Evolutionary conservation across 2,113 vertebrate species (phyloP).

Genomic region (Pogonocichla stellata): DNA sequence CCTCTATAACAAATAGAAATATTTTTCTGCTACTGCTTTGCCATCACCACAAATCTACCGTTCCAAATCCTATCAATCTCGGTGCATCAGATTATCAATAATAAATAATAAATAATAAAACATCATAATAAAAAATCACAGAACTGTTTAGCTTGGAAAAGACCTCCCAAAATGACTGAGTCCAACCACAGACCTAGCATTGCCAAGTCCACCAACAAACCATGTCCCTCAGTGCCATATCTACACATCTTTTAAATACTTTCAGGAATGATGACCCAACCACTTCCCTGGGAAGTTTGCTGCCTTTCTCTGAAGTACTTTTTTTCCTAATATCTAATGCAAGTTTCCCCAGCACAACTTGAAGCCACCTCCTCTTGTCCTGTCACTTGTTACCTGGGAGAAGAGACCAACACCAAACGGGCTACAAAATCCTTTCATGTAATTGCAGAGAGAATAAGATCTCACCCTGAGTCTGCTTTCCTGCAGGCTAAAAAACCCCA

Average conservation of each 20-base stretch:
- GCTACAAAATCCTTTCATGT: fast-evolving
- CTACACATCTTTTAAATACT: not conserved
- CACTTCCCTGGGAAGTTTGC: not conserved
- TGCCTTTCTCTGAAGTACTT: not conserved
- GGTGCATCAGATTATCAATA: not conserved
- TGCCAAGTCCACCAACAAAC: not conserved
- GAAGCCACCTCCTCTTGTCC: not conserved
- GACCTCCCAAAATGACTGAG: not conserved
- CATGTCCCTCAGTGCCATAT: not conserved
- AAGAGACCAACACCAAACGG: not conserved
- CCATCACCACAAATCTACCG: not conserved
- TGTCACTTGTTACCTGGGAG: not conserved
- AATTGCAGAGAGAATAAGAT: not conserved
- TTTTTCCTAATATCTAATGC: not conserved
- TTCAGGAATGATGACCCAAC: not conserved
- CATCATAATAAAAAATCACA: not conserved
- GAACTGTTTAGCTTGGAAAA: not conserved
- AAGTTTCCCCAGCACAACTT: not conserved
- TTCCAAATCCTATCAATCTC: not conserved
- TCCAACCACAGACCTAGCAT: not conserved
- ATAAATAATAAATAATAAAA: too few relatives aligned
- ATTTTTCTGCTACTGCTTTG: not conserved
- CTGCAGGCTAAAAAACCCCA: not conserved
- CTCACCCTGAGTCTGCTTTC: not conserved
- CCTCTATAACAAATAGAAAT: not conserved